Conservation (phyloP, 2,797 vertebrate species). For the Oreortyx pictus region DNA sequence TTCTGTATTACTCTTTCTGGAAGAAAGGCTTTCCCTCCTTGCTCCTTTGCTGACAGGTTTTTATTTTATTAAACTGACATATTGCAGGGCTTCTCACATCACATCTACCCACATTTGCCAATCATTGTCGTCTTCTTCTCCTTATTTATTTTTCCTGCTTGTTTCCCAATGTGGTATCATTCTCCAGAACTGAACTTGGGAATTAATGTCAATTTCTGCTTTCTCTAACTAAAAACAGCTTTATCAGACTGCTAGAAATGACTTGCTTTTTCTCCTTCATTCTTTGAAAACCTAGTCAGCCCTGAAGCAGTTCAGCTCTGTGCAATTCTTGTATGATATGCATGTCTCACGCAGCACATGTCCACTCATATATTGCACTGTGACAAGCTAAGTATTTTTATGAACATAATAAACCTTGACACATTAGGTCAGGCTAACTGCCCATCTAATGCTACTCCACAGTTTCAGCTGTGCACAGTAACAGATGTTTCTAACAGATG, state of each 20-base stretch:
- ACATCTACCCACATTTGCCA: neutral
- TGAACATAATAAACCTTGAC: neutral
- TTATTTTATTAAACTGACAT: neutral
- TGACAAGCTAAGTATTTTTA: neutral
- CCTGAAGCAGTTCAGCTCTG: neutral
- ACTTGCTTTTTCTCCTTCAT: neutral
- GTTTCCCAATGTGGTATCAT: accelerated
- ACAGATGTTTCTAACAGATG: neutral
- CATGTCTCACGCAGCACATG: neutral
- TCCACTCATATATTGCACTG: neutral
- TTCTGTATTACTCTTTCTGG: neutral
- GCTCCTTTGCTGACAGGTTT: neutral
- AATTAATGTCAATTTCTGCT: neutral
- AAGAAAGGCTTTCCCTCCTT: neutral
- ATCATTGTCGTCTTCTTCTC: neutral
- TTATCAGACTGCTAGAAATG: neutral
- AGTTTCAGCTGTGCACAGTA: neutral
- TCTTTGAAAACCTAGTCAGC: neutral
- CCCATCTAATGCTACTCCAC: neutral
- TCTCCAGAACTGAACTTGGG: neutral
- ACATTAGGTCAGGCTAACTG: neutral
- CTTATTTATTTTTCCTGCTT: neutral
- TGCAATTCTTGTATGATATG: neutral
- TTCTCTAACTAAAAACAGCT: neutral
- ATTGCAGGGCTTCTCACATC: neutral